Conservation (phyloP, 2,797 vertebrate genomes). For the Sebastolobus alascanus region DNA sequence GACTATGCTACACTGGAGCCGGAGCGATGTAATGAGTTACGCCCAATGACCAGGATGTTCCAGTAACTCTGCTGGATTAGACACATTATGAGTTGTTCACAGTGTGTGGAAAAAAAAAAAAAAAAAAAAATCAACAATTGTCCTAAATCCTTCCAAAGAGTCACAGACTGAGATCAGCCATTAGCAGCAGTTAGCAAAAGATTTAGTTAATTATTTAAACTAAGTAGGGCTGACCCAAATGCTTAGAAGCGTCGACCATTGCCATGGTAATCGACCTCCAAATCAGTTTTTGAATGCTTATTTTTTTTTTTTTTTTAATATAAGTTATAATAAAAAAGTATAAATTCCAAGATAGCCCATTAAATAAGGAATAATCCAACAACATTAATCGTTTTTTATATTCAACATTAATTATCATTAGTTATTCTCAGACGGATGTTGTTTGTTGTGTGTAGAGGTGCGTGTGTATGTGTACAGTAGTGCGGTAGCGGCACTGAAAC, state of each 20-base stretch:
- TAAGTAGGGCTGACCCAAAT: not conserved
- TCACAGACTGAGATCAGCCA: constrained; percentile 27
- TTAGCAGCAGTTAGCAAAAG: constrained; percentile 12
- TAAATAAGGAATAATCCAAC: not conserved
- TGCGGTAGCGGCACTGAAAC: not conserved
- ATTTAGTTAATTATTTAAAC: constrained; percentile 8
- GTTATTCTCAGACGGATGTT: not conserved
- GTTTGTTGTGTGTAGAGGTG: not conserved
- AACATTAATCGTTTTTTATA: not conserved
- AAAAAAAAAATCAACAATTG: constrained; percentile 4
- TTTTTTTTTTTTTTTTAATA: too few relatives aligned
- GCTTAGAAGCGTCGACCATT: not conserved
- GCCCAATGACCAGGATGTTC: constrained; percentile 74
- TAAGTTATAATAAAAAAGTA: too few relatives aligned
- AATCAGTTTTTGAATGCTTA: not conserved
- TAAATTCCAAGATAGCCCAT: too few relatives aligned
- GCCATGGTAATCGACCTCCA: not conserved
- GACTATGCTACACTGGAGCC: constrained; percentile 41
- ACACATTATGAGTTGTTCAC: constrained; percentile 52
- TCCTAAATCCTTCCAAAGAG: constrained; percentile 47
- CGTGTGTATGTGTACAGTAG: not conserved
- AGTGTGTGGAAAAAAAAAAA: constrained; percentile 23
- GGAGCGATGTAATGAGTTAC: constrained; percentile 71
- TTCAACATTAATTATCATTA: not conserved
- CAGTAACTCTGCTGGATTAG: constrained; percentile 56